Evolutionary conservation across 2,113 vertebrate species (phyloP), one percentile per base, ranked within the genome.

Genomic region (Physeter macrocephalus): DNA sequence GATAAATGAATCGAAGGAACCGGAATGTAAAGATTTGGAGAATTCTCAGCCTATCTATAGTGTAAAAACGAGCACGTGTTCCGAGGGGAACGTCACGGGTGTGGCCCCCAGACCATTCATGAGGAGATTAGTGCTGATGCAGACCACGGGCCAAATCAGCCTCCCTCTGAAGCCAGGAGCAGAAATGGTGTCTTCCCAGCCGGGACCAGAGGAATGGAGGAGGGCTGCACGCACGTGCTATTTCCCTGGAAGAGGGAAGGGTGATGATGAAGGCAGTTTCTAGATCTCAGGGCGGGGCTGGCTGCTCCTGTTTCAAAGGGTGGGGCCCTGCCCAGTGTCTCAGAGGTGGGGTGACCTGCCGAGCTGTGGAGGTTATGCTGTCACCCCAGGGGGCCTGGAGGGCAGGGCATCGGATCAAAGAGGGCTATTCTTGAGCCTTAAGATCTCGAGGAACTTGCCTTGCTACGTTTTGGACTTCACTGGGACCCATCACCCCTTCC

Each of bases 141-240:
- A 21, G 12, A 36, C 77, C 1, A 1, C 14, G 49, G 77, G 0
- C 77, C 34, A 17, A 11, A 5, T 80, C 49, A 11, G 46, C 75
- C 75, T 54, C 49, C 23, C 77, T 21, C 77, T 23, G 75, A 54
- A 78, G 75, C 46, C 74, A 21, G 31, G 74, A 46, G 18, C 31
- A 77, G 74, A 29, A 29, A 31, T 29, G 61, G 61, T 6, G 6
- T 54, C 1, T 10, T 52, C 31, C 75, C 75, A 23, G 46, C 20
- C 0, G 11, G 49, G 20, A 20, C 2, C 3, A 13, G 9, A 12
- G 11, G 3, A 6, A 0, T 25, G 34, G 3, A 54, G 49, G 34
- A 80, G 49, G 31, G 49, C 49, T 23, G 49, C 49, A 2, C 20
- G 1, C 1, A 6, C 0, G 34, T 7, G 6, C 75, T 4, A 1